Evolutionary conservation across 2,888 invertebrate species (phyloP).

Genomic region (Drosophila nigricruria): DNA sequence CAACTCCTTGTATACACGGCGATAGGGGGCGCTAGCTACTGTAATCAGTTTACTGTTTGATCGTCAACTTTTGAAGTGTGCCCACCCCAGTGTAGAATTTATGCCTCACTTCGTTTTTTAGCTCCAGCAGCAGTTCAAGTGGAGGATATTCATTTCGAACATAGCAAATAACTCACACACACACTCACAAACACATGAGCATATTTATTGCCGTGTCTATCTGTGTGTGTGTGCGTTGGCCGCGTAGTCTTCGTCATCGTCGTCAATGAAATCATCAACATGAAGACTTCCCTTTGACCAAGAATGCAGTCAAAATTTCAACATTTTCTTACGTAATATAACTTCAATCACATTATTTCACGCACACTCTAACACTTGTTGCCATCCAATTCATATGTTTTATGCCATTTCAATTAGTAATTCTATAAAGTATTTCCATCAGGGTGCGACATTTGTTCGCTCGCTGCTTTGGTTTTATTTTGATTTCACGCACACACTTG

Average conservation of each 20-base stretch:
- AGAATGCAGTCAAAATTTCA: conserved; percentile 59
- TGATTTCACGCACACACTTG: conserved; percentile 77
- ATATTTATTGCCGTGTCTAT: conserved; percentile 14
- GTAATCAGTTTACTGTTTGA: conserved; percentile 52
- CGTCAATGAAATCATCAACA: conserved; percentile 79
- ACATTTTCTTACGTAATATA: conserved; percentile 78
- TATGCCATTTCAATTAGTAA: conserved; percentile 60
- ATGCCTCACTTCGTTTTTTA: conserved; percentile 30
- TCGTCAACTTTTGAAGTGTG: conserved; percentile 40
- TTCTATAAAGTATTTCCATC: conserved; percentile 82
- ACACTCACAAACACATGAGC: conserved; percentile 16
- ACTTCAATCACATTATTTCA: conserved; percentile 62
- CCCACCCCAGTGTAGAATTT: conserved; percentile 28
- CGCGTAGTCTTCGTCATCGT: conserved; percentile 65
- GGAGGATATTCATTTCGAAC: conserved; percentile 44
- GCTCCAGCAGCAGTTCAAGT: conserved; percentile 40
- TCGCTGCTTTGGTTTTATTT: conserved; percentile 63
- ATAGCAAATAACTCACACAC: conserved; percentile 47
- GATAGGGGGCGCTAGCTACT: conserved; percentile 21
- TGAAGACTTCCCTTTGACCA: conserved; percentile 50
- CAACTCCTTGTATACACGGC: conserved; percentile 43
- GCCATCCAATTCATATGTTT: conserved; percentile 39
- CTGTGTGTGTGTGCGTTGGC: conserved; percentile 37
- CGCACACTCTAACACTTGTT: conserved; percentile 67
- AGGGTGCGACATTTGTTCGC: conserved; percentile 70